A percentile compares a stretch with the other conserved stretches of the same genome.
These are phyloP conservation scores for Rynchops niger DNA, from an alignment of 2,113 vertebrate species.

Conservation along the genomic window DNA sequence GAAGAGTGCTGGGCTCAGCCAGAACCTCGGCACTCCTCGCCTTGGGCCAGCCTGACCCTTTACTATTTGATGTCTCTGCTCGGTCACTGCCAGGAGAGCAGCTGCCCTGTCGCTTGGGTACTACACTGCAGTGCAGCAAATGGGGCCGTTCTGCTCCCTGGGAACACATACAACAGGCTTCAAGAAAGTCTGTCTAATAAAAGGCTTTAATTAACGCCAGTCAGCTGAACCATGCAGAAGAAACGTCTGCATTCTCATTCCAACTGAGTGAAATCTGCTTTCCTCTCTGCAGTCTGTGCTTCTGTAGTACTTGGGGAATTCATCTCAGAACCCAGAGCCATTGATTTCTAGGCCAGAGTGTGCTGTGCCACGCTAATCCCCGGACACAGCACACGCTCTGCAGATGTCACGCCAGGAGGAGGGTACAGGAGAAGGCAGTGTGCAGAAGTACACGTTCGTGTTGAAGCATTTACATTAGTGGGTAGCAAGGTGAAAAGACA, in stretches of 20 bases:
- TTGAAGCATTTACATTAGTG: not conserved
- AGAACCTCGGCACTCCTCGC: not conserved
- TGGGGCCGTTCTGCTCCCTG: not conserved
- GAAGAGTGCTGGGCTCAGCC: not conserved
- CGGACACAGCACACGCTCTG: not conserved
- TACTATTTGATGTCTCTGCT: not conserved
- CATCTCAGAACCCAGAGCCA: not conserved
- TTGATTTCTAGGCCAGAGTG: not conserved
- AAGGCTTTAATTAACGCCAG: slow-evolving; percentile 10
- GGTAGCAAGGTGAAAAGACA: not conserved
- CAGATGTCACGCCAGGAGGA: not conserved
- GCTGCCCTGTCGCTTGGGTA: not conserved
- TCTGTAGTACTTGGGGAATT: not conserved
- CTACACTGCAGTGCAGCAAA: not conserved
- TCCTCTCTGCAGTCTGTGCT: not conserved
- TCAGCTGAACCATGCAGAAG: not conserved
- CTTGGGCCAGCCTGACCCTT: not conserved
- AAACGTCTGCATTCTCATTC: not conserved
- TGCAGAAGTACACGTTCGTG: not conserved
- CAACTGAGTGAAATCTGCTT: not conserved
- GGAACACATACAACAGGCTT: not conserved
- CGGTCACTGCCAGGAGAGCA: not conserved
- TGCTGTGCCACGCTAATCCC: not conserved
- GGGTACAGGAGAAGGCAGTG: not conserved
- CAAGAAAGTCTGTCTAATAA: not conserved